phyloP scores from a whole-genome alignment of 2,888 invertebrate species.

The Stenotaenia linearis region DNA sequence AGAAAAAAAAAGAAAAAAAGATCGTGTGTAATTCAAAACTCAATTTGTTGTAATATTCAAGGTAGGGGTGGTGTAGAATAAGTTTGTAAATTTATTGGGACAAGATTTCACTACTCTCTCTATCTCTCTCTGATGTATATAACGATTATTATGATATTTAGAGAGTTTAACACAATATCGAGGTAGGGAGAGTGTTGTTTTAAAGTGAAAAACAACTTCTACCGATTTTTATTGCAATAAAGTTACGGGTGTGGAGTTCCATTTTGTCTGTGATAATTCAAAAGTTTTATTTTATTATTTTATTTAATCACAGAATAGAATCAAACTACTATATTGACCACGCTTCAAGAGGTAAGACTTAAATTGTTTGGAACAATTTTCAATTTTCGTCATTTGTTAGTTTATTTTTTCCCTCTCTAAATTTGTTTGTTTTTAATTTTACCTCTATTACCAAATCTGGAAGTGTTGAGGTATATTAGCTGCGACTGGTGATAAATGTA shows the following conservation, averaged over 20 bases:
- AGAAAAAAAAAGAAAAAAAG: too few relatives aligned
- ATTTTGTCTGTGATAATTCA: constrained; percentile 17
- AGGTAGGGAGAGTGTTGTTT: constrained; percentile 11
- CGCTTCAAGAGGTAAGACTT: too few relatives aligned
- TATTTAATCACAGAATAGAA: too few relatives aligned
- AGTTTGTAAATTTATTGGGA: constrained; percentile 7
- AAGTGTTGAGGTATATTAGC: constrained; percentile 1
- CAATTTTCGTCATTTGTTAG: background rate
- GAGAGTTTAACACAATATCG: background rate
- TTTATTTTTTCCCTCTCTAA: background rate
- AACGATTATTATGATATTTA: constrained; percentile 1
- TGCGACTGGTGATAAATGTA: constrained; percentile 10
- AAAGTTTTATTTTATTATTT: background rate
- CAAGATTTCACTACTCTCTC: constrained; percentile 17
- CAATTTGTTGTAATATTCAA: constrained; percentile 9
- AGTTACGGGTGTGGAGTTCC: constrained; percentile 31
- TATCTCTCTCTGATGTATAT: constrained; percentile 19
- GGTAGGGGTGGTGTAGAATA: constrained; percentile 20
- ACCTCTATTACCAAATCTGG: background rate
- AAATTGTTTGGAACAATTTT: too few relatives aligned
- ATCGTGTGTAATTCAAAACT: constrained; percentile 13
- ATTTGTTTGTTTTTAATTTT: background rate
- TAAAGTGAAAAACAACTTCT: constrained; percentile 26
- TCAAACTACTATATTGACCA: too few relatives aligned
- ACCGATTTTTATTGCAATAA: constrained; percentile 31